Evolutionary conservation across 2,888 invertebrate species (phyloP).

Genomic region (Mermis nigrescens): DNA sequence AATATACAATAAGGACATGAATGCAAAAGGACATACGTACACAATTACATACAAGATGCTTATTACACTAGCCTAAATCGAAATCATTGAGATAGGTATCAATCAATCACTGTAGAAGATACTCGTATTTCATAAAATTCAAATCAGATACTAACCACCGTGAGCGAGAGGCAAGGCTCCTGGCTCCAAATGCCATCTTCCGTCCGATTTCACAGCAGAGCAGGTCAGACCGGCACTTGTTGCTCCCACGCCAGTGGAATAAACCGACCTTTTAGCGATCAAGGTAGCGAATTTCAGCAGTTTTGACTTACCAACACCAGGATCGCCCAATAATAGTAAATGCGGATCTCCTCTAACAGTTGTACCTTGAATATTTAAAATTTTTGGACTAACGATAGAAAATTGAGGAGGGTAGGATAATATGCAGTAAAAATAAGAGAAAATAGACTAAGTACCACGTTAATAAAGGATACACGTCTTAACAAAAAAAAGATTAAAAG

Average conservation of each 20-base stretch:
- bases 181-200: conserved; percentile 73
- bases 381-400: not conserved
- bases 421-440: no score
- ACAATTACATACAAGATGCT: no score
- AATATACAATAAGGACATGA: no score
- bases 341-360: conserved; percentile 58
- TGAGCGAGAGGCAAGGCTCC: conserved; percentile 71
- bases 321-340: conserved; percentile 63
- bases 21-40: no score
- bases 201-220: conserved; percentile 59
- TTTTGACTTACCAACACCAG: conserved; percentile 62
- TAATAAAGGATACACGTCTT: no score
- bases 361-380: conserved; percentile 37
- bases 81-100: no score
- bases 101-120: no score
- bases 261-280: conserved; percentile 52
- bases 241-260: conserved; percentile 66
- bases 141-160: conserved; percentile 55
- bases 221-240: conserved; percentile 73
- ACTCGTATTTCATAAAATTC: no score
- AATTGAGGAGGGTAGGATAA: no score
- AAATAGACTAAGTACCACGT: no score
- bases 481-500: no score
- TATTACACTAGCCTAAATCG: no score
- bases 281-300: conserved; percentile 51